Evolutionary conservation across 2,888 invertebrate genomes (phyloP).

Genomic region (Platycheirus albimanus): DNA sequence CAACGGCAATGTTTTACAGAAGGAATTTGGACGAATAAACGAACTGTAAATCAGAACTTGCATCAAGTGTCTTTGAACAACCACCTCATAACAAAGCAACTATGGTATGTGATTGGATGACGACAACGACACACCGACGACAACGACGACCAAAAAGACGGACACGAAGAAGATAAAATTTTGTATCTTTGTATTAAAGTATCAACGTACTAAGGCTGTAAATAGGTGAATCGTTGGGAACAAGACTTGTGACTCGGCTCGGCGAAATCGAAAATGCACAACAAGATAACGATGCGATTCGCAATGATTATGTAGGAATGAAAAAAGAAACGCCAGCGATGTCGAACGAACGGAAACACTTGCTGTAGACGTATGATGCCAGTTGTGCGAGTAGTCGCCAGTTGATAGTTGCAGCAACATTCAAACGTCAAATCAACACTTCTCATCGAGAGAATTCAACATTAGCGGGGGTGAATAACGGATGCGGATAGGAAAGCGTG

Average conservation of each 20-base stretch:
- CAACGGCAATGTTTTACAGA: constrained; percentile 24
- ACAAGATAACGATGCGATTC: too few relatives aligned
- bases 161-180: constrained; percentile 14
- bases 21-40: constrained; percentile 35
- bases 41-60: constrained; percentile 27
- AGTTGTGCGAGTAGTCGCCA: constrained; percentile 38
- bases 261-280: too few relatives aligned
- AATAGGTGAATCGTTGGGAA: too few relatives aligned
- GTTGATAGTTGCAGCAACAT: constrained; percentile 66
- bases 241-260: too few relatives aligned
- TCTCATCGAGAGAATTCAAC: background rate
- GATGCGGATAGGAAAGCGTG: constrained; percentile 35
- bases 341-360: constrained; percentile 9
- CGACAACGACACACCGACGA: constrained; percentile 39
- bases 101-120: constrained; percentile 66
- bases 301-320: too few relatives aligned
- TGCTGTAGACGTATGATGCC: background rate
- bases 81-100: constrained; percentile 56
- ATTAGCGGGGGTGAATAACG: constrained; percentile 9
- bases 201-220: too few relatives aligned
- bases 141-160: constrained; percentile 8
- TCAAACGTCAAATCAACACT: constrained; percentile 48
- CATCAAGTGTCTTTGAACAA: constrained; percentile 47
- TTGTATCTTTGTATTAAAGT: background rate
- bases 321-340: background rate